These are phyloP conservation scores for Cancer borealis DNA, from an alignment of 2,888 invertebrate species.

Conservation along the genomic window DNA sequence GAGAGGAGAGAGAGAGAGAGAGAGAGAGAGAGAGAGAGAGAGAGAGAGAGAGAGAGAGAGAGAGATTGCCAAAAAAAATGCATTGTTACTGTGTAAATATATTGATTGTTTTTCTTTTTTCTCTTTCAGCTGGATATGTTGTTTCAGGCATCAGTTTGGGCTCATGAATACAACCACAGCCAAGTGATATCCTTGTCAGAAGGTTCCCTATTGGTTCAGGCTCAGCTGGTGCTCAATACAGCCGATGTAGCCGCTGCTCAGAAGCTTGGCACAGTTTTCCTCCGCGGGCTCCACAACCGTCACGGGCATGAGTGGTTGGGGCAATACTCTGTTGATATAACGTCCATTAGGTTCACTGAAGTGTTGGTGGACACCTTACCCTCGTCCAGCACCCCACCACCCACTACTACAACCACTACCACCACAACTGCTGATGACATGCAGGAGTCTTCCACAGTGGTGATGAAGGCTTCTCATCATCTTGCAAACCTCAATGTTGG, in stretches of 20 bases:
- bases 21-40: no score
- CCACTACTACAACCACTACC: conserved; percentile 45
- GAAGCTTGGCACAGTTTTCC: conserved; percentile 79
- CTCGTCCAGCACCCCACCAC: conserved; percentile 63
- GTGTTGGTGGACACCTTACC: conserved; percentile 71
- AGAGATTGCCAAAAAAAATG: not conserved
- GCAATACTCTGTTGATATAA: conserved; percentile 79
- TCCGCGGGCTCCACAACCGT: conserved; percentile 79
- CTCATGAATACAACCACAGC: conserved; percentile 78
- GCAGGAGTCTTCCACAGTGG: conserved; percentile 58
- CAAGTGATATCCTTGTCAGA: conserved; percentile 76
- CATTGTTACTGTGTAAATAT: not conserved
- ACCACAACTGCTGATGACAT: conserved; percentile 50
- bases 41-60: not conserved
- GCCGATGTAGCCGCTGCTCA: conserved; percentile 79
- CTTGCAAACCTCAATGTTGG: conserved; percentile 65
- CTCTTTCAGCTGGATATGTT: conserved; percentile 78
- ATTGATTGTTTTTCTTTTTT: not conserved
- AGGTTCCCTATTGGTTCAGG: conserved; percentile 78
- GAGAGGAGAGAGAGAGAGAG: no score
- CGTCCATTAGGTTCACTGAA: conserved; percentile 79
- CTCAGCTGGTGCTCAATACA: conserved; percentile 78
- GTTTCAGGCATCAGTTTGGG: conserved; percentile 78
- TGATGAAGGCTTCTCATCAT: conserved; percentile 33
- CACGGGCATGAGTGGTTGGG: conserved; percentile 79